phyloP scores from a whole-genome alignment of 2,888 invertebrate species.

The Anoplius nigerrimus region DNA sequence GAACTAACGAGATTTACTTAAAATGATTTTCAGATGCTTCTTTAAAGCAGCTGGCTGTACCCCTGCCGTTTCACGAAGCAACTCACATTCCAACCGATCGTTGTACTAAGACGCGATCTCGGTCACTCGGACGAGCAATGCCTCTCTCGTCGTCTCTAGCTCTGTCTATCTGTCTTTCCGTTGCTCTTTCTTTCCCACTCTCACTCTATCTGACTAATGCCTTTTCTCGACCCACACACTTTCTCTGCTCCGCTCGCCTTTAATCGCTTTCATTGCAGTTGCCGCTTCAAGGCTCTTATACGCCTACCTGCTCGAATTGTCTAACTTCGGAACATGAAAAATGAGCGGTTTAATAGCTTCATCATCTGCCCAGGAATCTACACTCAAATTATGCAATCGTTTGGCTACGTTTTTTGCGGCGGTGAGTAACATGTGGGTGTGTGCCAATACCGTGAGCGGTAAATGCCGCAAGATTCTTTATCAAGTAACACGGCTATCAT shows the following conservation, averaged over 20 bases:
- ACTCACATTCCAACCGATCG: constrained; percentile 20
- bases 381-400: constrained; percentile 18
- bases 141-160: constrained; percentile 16
- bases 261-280: too few species aligned
- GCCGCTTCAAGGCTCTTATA: too few species aligned
- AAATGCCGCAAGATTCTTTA: too few species aligned
- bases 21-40: constrained; percentile 39
- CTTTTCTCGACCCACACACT: constrained; percentile 17
- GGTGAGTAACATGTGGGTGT: too few species aligned
- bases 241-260: constrained; percentile 3
- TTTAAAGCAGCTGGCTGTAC: constrained; percentile 1
- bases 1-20: constrained; percentile 45
- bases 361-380: too few species aligned
- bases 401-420: neutral
- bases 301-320: too few species aligned
- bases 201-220: constrained; percentile 15
- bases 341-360: too few species aligned
- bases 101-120: neutral
- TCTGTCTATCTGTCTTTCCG: constrained; percentile 13
- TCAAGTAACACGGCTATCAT: too few species aligned
- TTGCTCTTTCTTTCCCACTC: constrained; percentile 27
- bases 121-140: neutral
- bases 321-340: too few species aligned
- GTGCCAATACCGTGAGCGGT: too few species aligned
- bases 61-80: constrained; percentile 14